These are phyloP conservation scores for Ephydatia muelleri DNA, from an alignment of 37 sponge, comb jelly and placozoan genomes.

Conservation along the genomic window DNA sequence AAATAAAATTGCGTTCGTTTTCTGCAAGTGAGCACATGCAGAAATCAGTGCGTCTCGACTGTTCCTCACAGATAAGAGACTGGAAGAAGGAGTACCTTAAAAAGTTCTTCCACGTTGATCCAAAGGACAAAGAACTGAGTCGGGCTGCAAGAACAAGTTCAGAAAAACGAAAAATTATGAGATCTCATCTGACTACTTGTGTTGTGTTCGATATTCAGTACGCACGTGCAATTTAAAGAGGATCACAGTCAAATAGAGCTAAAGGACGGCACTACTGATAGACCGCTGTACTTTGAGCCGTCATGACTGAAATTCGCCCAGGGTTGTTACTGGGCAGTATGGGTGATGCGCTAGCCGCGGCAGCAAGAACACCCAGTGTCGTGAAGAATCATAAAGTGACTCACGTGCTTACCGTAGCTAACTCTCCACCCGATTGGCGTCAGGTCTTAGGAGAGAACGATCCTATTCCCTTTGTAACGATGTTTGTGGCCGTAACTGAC, in stretches of 20 bases:
- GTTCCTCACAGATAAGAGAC: background rate
- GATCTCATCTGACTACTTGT: background rate
- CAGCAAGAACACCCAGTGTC: conserved; percentile 12
- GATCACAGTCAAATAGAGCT: background rate
- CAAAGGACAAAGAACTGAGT: background rate
- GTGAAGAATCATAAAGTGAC: conserved; percentile 20
- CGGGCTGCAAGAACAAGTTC: background rate
- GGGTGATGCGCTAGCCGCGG: conserved; percentile 55
- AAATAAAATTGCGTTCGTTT: background rate
- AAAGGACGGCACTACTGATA: background rate
- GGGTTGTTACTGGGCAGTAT: conserved; percentile 57
- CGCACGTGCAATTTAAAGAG: background rate
- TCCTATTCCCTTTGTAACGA: background rate
- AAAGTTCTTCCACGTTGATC: background rate
- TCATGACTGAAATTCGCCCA: conserved; percentile 56
- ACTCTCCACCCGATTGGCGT: conserved; percentile 35
- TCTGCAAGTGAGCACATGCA: background rate
- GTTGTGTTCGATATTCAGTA: too few species aligned
- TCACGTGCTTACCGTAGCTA: conserved; percentile 51
- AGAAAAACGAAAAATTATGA: background rate
- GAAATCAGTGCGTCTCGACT: too few species aligned
- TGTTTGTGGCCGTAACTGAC: conserved; percentile 47
- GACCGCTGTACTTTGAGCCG: background rate
- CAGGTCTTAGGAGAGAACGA: background rate
- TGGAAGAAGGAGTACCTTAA: background rate